Base-by-base conservation (phyloP, 2,888 invertebrate genomes). In the Lymantria dispar region DNA sequence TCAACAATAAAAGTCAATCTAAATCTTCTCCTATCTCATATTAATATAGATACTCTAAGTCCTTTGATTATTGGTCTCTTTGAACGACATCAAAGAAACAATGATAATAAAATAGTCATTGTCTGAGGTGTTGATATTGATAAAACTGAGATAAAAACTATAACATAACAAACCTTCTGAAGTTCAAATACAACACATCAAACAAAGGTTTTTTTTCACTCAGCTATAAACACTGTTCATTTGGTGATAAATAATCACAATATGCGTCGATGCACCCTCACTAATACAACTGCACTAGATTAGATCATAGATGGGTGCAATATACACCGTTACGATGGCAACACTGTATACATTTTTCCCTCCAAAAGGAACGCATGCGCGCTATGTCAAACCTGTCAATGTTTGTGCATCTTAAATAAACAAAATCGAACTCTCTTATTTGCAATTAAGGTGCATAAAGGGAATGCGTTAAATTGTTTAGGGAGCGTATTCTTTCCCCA, bases 361-460 rank as follows among this genome's bases (percentile, higher is more conserved):
- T 88, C 88, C 89, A 88, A 89, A 87, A 87, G 62, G 60, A 65
- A 79, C 87, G 87, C 89, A 87, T 88, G 88, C 89, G 89, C 85
- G 70, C 58, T 58, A 45, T 54, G 30, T 51, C 51, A 8, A 56
- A 62, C 52, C 52, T 53, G 50, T 51, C 58, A 57, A 50, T 49
- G 44, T 48, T 31, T 41, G 50, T 33, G 37, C 45, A 33, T 38
- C 31, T 37, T 36, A 7, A 43, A 33, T 56, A 69, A 53, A 48
- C 59, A 30, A 74, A 70, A 64, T 58, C 62, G 46, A 56, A 71
- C 75, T 68, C 68, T 76, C 66, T 38, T 2, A 0, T 36, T 46
- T 9, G 40, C 29, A 43, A 60, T 60, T 70, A 60, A 54, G 55
- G 46, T 48, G 42, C 43, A 48, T 29, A 42, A 40, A 14, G 39